Conservation (phyloP, 2,113 vertebrate species). For the Grammomys dolichurus region DNA sequence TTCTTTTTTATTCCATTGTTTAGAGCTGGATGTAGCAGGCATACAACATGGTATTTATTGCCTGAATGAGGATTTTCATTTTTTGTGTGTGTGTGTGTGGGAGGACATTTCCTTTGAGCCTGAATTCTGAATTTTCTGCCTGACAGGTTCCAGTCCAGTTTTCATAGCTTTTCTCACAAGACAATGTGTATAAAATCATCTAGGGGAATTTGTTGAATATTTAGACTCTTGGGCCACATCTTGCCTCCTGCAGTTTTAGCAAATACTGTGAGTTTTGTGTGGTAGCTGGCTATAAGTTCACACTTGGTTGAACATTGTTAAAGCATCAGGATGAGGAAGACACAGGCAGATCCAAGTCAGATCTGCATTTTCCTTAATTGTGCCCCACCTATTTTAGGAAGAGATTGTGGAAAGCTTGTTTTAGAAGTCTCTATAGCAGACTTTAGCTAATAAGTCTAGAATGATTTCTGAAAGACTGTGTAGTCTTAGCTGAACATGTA, state of each 20-base stretch:
- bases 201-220: not conserved
- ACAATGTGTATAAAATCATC: not conserved
- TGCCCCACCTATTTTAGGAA: not conserved
- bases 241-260: not conserved
- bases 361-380: slow-evolving; percentile 26
- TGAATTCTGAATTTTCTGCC: slow-evolving; percentile 36
- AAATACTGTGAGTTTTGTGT: not conserved
- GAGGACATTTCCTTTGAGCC: slow-evolving; percentile 16
- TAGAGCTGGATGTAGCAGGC: not conserved
- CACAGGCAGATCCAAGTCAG: not conserved
- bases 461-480: not conserved
- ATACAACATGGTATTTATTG: slow-evolving; percentile 32
- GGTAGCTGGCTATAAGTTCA: not conserved
- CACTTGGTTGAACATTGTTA: not conserved
- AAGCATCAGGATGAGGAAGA: not conserved
- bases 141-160: not conserved
- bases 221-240: not conserved
- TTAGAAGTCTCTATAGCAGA: not conserved
- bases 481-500: not conserved
- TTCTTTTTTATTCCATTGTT: slow-evolving; percentile 40
- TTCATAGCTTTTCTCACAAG: slow-evolving; percentile 17
- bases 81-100: slow-evolving; percentile 37
- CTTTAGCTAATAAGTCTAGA: not conserved
- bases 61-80: slow-evolving; percentile 24
- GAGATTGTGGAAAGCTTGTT: not conserved